A percentile compares a stretch with the other conserved stretches of the same genome.
phyloP scores from a whole-genome alignment of 2,113 vertebrate species.

The Microcebus jonahi region DNA sequence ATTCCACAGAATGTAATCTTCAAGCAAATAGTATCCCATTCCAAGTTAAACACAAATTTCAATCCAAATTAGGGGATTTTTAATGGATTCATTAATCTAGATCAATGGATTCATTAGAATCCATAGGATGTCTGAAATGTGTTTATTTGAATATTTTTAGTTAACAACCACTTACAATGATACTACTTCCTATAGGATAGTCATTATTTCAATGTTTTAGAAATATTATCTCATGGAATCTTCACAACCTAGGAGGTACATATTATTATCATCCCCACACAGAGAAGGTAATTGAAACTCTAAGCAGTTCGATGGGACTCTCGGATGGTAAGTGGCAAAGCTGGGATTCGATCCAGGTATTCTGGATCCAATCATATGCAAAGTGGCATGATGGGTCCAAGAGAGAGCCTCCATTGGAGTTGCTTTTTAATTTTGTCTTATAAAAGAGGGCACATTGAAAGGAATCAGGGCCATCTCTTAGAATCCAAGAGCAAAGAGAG shows the following conservation, averaged over 20 bases:
- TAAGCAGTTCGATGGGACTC: background rate
- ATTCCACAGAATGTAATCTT: background rate
- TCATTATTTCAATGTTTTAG: background rate
- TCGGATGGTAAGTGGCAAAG: background rate
- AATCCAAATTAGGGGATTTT: conserved; percentile 20
- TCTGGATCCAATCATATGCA: background rate
- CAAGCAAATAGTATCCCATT: background rate
- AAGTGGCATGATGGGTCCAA: background rate
- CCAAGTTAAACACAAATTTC: background rate
- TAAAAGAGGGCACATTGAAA: background rate
- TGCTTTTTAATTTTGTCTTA: background rate
- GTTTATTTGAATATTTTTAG: background rate
- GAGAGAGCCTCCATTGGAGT: background rate
- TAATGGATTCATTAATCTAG: background rate
- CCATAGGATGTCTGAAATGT: background rate
- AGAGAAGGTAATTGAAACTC: background rate
- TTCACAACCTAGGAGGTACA: background rate
- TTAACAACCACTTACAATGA: background rate
- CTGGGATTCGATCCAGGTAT: background rate
- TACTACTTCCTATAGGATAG: background rate
- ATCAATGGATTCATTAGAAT: background rate
- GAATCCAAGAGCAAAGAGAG: background rate
- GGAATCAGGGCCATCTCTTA: background rate
- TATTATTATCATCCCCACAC: background rate
- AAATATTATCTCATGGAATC: background rate